Evolutionary conservation across 2,888 invertebrate species (phyloP).

Genomic region (Philonicus albiceps): DNA sequence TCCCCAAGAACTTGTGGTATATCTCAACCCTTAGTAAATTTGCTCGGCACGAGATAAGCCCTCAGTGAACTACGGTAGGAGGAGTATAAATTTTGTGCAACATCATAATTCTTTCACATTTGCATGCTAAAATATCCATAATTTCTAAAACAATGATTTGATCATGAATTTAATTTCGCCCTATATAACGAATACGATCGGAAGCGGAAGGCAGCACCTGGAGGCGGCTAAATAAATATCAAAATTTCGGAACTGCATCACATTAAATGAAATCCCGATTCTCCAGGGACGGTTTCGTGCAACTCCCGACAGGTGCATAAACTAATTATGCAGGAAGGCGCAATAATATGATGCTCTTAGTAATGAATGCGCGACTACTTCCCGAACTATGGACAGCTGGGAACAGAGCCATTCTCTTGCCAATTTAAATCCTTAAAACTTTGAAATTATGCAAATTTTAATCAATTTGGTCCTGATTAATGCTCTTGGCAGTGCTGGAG

Average conservation of each 20-base stretch:
- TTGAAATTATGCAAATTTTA: neutral
- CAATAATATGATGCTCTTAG: neutral
- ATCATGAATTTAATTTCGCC: neutral
- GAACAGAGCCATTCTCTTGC: neutral
- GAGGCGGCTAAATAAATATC: neutral
- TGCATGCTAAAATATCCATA: neutral
- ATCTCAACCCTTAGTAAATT: neutral
- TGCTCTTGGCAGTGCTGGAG: neutral
- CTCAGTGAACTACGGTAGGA: neutral
- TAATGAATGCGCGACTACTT: neutral
- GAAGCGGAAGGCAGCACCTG: neutral
- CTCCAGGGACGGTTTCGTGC: neutral
- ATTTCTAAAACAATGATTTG: neutral
- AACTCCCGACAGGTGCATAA: neutral
- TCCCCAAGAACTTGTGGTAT: neutral
- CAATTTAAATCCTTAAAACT: neutral
- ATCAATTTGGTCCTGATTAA: neutral
- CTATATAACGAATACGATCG: neutral
- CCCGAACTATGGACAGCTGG: neutral
- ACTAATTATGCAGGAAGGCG: neutral
- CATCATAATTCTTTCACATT: neutral
- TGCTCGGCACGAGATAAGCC: neutral
- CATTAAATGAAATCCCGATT: neutral
- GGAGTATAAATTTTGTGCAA: neutral
- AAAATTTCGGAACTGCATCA: neutral